phyloP scores from a whole-genome alignment of 1,140 invertebrate genomes.

The Dreissena rostriformis region DNA sequence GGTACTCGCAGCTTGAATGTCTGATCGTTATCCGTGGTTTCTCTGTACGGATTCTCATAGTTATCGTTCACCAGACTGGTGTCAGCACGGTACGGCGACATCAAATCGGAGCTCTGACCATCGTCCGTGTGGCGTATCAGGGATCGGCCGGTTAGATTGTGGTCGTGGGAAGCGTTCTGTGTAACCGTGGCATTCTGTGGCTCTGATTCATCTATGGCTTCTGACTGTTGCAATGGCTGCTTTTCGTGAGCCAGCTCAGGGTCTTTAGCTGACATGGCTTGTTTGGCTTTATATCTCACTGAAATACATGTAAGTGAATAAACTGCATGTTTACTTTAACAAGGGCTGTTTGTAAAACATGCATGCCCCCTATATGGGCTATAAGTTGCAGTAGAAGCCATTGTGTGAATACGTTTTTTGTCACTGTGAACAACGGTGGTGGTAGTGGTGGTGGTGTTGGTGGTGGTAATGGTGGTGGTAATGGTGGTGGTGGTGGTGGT shows the following conservation, averaged over 20 bases:
- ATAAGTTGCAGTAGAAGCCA: too few relatives aligned
- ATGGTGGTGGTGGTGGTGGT: too few relatives aligned
- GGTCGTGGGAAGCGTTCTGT: conserved; percentile 28
- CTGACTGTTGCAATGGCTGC: conserved; percentile 43
- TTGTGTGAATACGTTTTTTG: too few relatives aligned
- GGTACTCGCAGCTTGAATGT: conserved; percentile 70
- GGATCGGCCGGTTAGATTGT: conserved; percentile 33
- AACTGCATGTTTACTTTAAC: too few relatives aligned
- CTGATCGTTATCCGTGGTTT: conserved; percentile 73
- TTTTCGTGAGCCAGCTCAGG: conserved; percentile 34
- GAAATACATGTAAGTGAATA: too few relatives aligned
- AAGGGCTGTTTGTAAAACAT: too few relatives aligned
- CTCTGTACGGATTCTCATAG: conserved; percentile 74
- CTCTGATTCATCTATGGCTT: conserved; percentile 4
- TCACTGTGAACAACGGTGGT: too few relatives aligned
- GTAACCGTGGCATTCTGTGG: neutral
- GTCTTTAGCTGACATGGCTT: conserved; percentile 18
- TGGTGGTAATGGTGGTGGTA: too few relatives aligned
- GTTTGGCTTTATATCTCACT: neutral
- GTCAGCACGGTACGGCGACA: conserved; percentile 64
- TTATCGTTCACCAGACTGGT: conserved; percentile 61
- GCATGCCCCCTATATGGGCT: too few relatives aligned
- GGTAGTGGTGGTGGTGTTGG: too few relatives aligned
- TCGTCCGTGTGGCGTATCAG: conserved; percentile 50
- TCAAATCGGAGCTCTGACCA: conserved; percentile 20